Base-by-base conservation (phyloP, 2,113 vertebrate genomes). In the Nothobranchius kuhntae region DNA sequence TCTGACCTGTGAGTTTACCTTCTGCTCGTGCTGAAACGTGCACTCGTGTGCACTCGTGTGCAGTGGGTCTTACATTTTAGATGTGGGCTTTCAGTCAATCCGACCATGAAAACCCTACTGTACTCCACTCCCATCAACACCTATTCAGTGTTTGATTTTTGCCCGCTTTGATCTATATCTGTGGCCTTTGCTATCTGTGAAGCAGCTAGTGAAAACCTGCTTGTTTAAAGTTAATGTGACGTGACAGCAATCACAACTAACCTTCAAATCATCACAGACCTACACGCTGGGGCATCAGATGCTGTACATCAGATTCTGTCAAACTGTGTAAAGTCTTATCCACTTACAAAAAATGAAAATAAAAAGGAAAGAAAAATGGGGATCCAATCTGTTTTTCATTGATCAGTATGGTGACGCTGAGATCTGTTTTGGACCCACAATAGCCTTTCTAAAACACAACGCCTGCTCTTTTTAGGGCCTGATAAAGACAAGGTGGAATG, bases 1-100 rank as follows among this genome's bases (percentile, higher is more conserved):
- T 71, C 46, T 55, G 68, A 82, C 66, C 77, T 78, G 70, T 14
- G 77, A 75, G 54, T 80, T 81, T 73, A 65, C 62, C 68, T 68
- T 58, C 66, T 80, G 63, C 77, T 47, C 66, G 36, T 40, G 48
- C 44, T 58, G 61, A 64, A 47, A 35, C 14, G 0, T 14, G 47
- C 10, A 21, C 24, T 54, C 0, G 8, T 53, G 51, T 36, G 47
- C 10, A 21, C 24, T 54, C 0, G 8, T 53, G 51, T 36, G 21
- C 30, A 51, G 38, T 13, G 0, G 24, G 17, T 53, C 36, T 17
- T 55, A 40, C 38, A 40, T 40, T 40, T 40, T 40, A 40, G 38
- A 40, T 40, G 26, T 38, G 57, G 36, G 38, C 57, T 65, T 60
- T 69, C 47, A 52, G 24, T 76, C 40, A 73, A 68, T 63, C 46